Percentiles rank a stretch among this genome's conserved stretches.
Evolutionary conservation across 2,113 vertebrate genomes (phyloP).

Genomic region (Ammodytes dubius): DNA sequence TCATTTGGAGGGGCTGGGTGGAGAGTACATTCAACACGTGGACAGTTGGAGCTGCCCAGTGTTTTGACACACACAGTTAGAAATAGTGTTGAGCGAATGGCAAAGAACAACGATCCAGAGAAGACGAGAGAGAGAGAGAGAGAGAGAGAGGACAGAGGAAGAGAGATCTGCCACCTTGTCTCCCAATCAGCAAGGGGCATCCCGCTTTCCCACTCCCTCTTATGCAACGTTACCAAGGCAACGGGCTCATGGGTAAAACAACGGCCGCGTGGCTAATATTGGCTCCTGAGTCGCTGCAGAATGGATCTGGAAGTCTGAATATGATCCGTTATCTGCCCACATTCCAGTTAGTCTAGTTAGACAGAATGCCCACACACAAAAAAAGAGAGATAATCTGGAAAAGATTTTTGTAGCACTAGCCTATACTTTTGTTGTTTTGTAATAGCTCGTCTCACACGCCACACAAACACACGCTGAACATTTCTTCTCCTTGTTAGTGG

Average conservation of each 20-base stretch:
- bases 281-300: conserved; percentile 79
- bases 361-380: conserved; percentile 64
- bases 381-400: conserved; percentile 35
- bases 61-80: conserved; percentile 54
- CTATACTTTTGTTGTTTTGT: conserved; percentile 29
- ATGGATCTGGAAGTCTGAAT: conserved; percentile 77
- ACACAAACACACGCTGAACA: conserved; percentile 24
- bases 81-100: conserved; percentile 34
- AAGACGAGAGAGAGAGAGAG: conserved; percentile 48
- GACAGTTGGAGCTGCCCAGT: conserved; percentile 24
- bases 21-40: conserved; percentile 59
- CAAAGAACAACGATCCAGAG: conserved; percentile 35
- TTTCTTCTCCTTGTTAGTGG: conserved; percentile 56
- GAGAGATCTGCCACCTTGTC: conserved; percentile 81
- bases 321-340: conserved; percentile 79
- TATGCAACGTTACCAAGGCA: conserved; percentile 88
- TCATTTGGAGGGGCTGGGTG: conserved; percentile 27
- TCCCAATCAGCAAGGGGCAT: conserved; percentile 85
- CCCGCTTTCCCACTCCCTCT: conserved; percentile 81
- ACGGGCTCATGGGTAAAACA: conserved; percentile 86
- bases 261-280: conserved; percentile 85
- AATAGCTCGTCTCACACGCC: conserved; percentile 6
- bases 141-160: conserved; percentile 58
- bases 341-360: conserved; percentile 67
- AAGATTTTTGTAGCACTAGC: conserved; percentile 25